Base-by-base conservation (phyloP, 2,113 vertebrate genomes). In the Prunella fulvescens region DNA sequence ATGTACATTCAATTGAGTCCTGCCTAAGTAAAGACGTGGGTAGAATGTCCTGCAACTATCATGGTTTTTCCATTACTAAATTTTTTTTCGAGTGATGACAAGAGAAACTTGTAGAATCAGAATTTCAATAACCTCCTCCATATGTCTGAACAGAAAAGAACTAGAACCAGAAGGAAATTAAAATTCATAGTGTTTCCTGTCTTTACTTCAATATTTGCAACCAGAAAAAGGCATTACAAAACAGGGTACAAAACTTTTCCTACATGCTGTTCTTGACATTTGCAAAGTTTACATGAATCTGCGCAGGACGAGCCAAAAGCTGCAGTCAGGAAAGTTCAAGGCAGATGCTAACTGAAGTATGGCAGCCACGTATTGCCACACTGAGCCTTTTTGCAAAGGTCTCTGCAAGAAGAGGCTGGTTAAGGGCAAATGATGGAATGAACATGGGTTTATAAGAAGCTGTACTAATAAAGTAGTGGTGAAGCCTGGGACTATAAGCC, bases 101-200 rank as follows among this genome's bases (percentile, higher is more conserved):
- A 89, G 95, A 95, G 44, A 90, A 94, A 86, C 62, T 93, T 94
- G 65, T 45, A 91, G 86, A 94, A 90, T 71, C 60, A 74, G 81
- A 93, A 96, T 95, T 95, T 95, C 84, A 95, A 83, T 90, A 92
- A 81, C 82, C 72, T 86, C 71, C 76, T 93, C 93, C 93, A 94
- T 92, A 96, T 95, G 88, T 94, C 76, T 92, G 85, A 92, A 80
- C 71, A 95, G 87, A 93, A 93, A 88, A 85, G 71, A 87, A 93
- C 74, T 93, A 82, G 62, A 94, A 95, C 90, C 91, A 95, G 90
- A 95, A 90, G 90, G 92, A 94, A 96, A 96, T 90, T 94, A 96
- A 96, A 96, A 97, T 95, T 96, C 88, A 78, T 95, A 81, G 83
- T 92, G 88, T 97, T 97, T 95, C 86, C 42, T 81, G 77, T 67